A percentile compares a stretch with the other conserved stretches of the same genome.
Evolutionary conservation across 2,888 invertebrate species (phyloP).

Genomic region (Tanypteryx hageni): DNA sequence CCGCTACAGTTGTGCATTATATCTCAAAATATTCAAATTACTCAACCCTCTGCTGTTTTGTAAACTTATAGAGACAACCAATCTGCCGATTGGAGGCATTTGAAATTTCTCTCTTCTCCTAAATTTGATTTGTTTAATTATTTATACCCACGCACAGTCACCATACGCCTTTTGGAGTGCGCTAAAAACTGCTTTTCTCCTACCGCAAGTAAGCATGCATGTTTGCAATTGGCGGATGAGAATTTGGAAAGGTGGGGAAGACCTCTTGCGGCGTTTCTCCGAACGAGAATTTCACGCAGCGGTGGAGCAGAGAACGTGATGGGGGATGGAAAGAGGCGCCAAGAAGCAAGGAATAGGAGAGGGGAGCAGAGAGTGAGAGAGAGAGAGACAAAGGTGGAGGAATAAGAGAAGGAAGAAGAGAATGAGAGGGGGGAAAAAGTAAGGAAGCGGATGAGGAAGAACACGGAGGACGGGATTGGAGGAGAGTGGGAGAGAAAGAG

Average conservation of each 20-base stretch:
- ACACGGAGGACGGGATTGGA: neutral
- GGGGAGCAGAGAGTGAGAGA: neutral
- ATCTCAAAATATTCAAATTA: no score
- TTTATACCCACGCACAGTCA: neutral
- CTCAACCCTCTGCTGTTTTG: no score
- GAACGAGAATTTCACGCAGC: constrained; percentile 54
- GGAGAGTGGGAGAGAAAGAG: neutral
- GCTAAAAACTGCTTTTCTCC: neutral
- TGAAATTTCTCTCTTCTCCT: no score
- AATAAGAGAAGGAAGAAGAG: neutral
- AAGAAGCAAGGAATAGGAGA: neutral
- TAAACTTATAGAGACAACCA: no score
- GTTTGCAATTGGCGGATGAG: neutral
- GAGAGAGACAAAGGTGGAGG: neutral
- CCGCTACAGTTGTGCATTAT: no score
- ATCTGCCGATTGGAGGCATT: no score
- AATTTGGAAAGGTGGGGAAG: neutral
- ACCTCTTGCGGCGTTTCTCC: constrained; percentile 32
- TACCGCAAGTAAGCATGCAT: neutral
- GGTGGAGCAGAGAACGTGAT: neutral
- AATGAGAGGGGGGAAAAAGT: neutral
- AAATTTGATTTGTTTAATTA: neutral
- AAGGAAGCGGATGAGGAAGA: neutral
- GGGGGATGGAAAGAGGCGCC: neutral
- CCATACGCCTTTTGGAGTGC: neutral